Base-by-base conservation (phyloP, 2,888 invertebrate genomes). In the Opisthograptis luteolata region DNA sequence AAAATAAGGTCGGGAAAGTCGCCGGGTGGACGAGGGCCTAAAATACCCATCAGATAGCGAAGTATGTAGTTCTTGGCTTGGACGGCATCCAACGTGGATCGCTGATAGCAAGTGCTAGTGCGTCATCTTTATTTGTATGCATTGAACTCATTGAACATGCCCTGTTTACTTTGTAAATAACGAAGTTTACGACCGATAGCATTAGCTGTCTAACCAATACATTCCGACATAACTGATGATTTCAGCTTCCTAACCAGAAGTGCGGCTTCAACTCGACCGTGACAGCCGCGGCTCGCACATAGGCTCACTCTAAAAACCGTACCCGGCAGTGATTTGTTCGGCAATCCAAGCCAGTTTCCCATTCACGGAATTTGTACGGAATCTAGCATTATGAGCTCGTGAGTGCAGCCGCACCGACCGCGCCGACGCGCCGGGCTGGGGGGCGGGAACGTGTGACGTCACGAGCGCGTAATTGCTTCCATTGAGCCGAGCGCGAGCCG, bases 401-500 rank as follows among this genome's bases (percentile, higher is more conserved):
- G 55, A 52, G 58, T 61, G 56, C 56, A 54, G 37, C 35, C 47
- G 60, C 62, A 50, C 55, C 58, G 62, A 49, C 46, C 49, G 32
- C 24, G 32, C 39, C 22, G 41, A 44, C 42, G 55, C 48, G 43
- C 13, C 34, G 9, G 12, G 46, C 24, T 31, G 15, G 35, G 49
- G 20, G 46, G 30, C 42, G 68, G 62, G 65, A 66, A 51, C 52
- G 58, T 58, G 77, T 87, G 87, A 87, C 87, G 88, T 87, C 87
- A 87, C 71, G 58, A 60, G 67, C 68, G 60, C 74, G 76, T 80
- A 77, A 81, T 80, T 74, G 73, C 73, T 76, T 76, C 76, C 81
- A 79, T 74, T 75, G 76, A 73, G 70, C 80, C 87, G 87, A 84
- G 69, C 67, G 64, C 54, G 60, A n/a, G 64, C 60, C 87, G 87